A percentile compares a stretch with the other conserved stretches of the same genome.
These are phyloP conservation scores for Mimachlamys varia DNA, from an alignment of 2,888 invertebrate genomes.

Conservation along the genomic window DNA sequence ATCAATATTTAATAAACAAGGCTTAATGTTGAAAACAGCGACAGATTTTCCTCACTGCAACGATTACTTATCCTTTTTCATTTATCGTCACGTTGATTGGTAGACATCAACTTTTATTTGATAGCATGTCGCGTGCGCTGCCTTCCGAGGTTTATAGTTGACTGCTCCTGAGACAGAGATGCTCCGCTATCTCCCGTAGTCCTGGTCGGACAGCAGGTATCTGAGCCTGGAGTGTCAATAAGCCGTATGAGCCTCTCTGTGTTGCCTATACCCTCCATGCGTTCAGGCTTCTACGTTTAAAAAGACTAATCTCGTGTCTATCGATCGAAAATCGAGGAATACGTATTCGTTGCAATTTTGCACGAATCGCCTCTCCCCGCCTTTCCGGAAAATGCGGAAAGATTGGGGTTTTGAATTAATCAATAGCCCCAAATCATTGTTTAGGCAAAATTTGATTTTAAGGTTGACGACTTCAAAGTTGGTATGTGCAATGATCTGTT, in stretches of 20 bases:
- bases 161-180: not conserved
- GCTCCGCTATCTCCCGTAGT: constrained; percentile 17
- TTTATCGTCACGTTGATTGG: not conserved
- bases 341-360: constrained; percentile 19
- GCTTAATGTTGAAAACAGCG: not conserved
- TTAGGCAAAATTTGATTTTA: constrained; percentile 9
- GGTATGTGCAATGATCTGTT: constrained; percentile 8
- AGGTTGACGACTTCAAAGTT: constrained; percentile 31
- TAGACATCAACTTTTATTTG: not conserved
- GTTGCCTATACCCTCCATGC: constrained; percentile 1
- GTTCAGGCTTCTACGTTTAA: constrained; percentile 16
- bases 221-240: not conserved
- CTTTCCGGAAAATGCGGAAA: constrained; percentile 29
- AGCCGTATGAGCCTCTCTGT: not conserved
- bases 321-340: constrained; percentile 31
- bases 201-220: not conserved
- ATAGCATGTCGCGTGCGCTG: not conserved
- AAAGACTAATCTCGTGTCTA: constrained; percentile 22
- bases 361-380: constrained; percentile 8
- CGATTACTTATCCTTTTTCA: not conserved
- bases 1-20: constrained; percentile 21
- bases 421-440: constrained; percentile 18
- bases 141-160: not conserved
- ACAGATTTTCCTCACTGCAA: not conserved
- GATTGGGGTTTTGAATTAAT: constrained; percentile 29